These are phyloP conservation scores for Plectropomus leopardus DNA, from an alignment of 2,113 vertebrate species.

Conservation along the genomic window DNA sequence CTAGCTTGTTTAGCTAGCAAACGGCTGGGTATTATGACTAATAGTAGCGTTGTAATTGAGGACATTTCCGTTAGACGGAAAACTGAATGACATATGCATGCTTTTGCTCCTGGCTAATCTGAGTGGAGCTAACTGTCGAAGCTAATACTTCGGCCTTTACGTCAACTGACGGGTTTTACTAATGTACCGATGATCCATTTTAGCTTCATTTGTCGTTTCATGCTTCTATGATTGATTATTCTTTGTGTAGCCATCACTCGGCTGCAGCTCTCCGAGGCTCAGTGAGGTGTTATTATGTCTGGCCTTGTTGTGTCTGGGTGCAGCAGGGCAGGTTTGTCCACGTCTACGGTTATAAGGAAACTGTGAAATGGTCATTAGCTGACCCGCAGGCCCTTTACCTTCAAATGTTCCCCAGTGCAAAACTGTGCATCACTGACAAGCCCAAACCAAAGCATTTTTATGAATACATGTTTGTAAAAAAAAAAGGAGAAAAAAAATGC, in stretches of 20 bases:
- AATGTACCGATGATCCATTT: neutral
- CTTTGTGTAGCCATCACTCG: accelerated
- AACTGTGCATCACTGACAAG: neutral
- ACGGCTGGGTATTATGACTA: neutral
- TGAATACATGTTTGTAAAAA: neutral
- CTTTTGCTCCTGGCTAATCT: neutral
- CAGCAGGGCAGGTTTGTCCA: conserved; percentile 56
- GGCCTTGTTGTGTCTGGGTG: neutral
- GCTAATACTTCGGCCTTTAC: neutral
- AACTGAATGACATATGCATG: too few species aligned
- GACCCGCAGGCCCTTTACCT: neutral
- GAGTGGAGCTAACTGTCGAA: neutral
- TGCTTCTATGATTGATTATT: accelerated
- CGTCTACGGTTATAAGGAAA: conserved; percentile 42
- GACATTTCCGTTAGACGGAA: too few species aligned
- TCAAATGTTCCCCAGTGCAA: neutral
- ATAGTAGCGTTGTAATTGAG: too few species aligned
- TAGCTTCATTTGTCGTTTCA: neutral
- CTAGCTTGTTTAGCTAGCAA: neutral
- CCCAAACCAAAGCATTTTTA: too few species aligned
- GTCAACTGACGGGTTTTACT: neutral
- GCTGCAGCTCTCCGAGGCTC: neutral
- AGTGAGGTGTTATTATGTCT: neutral
- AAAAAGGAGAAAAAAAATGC: too few species aligned
- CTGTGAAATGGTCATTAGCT: neutral